Conservation (phyloP, 2,888 invertebrate genomes). For the Venusia cambrica region DNA sequence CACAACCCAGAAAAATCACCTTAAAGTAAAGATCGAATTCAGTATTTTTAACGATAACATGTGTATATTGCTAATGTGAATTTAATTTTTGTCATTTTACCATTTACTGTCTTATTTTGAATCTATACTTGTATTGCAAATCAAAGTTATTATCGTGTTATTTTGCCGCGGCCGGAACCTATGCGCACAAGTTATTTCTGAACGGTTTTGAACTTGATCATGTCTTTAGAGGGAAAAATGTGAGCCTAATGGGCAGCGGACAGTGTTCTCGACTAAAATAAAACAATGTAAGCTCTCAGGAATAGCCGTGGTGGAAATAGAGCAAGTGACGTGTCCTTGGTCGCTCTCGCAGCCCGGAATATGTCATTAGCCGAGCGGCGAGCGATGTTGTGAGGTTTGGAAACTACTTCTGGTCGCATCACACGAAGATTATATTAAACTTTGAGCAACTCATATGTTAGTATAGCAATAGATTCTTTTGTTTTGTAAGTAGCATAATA, state of each 20-base stretch:
- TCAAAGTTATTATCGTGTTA: conserved; percentile 36
- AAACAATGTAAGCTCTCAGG: conserved; percentile 77
- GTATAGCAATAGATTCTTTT: too few relatives aligned
- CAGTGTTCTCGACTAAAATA: conserved; percentile 64
- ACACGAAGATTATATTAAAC: conserved; percentile 1
- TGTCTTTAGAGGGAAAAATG: conserved; percentile 13
- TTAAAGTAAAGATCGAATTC: too few relatives aligned
- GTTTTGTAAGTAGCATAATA: too few relatives aligned
- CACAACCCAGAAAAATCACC: too few relatives aligned
- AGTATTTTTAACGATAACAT: too few relatives aligned
- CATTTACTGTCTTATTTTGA: too few relatives aligned
- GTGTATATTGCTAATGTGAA: too few relatives aligned
- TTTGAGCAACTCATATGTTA: too few relatives aligned
- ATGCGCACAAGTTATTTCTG: too few relatives aligned
- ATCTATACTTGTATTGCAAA: too few relatives aligned
- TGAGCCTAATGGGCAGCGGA: conserved; percentile 40
- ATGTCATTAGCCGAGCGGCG: conserved; percentile 60
- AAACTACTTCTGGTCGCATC: conserved; percentile 20
- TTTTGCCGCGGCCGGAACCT: conserved; percentile 22
- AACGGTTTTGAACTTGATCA: conserved; percentile 24
- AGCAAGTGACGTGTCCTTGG: conserved; percentile 71
- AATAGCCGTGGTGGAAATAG: conserved; percentile 70
- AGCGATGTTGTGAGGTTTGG: conserved; percentile 35
- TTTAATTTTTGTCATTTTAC: too few relatives aligned
- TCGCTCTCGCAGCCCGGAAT: conserved; percentile 50